Conservation (phyloP, 2,797 vertebrate genomes). For the Cetoscarus ocellatus region DNA sequence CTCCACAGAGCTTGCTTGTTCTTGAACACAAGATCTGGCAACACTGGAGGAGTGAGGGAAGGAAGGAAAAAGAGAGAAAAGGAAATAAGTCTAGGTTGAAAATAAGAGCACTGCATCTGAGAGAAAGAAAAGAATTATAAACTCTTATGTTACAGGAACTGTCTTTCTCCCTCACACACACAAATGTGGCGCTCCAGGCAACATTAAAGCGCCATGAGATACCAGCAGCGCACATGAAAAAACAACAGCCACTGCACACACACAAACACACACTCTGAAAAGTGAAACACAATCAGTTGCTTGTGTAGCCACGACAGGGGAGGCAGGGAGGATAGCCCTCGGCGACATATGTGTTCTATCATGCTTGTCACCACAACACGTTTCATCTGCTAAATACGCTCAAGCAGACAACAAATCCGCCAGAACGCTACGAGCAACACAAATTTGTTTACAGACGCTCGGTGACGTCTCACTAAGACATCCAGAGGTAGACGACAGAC, state of each 20-base stretch:
- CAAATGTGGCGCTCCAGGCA: constrained; percentile 42
- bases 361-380: constrained; percentile 77
- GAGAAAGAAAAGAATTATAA: constrained; percentile 41
- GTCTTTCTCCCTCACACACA: constrained; percentile 11
- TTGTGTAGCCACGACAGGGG: constrained; percentile 57
- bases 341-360: constrained; percentile 75
- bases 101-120: constrained; percentile 38
- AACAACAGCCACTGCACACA: constrained; percentile 41
- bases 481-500: constrained; percentile 64
- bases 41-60: not conserved
- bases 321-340: constrained; percentile 60
- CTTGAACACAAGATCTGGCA: too few species aligned
- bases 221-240: constrained; percentile 48
- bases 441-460: constrained; percentile 67
- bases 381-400: constrained; percentile 76
- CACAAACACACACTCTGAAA: constrained; percentile 35
- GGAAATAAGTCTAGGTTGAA: constrained; percentile 30
- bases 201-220: constrained; percentile 64
- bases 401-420: constrained; percentile 65
- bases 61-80: not conserved
- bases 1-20: too few species aligned
- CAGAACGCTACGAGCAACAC: constrained; percentile 64
- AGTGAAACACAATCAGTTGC: constrained; percentile 65
- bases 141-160: constrained; percentile 17
- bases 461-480: constrained; percentile 62